Evolutionary conservation across 2,797 vertebrate species (phyloP).

Genomic region (Fistularia commersonii): DNA sequence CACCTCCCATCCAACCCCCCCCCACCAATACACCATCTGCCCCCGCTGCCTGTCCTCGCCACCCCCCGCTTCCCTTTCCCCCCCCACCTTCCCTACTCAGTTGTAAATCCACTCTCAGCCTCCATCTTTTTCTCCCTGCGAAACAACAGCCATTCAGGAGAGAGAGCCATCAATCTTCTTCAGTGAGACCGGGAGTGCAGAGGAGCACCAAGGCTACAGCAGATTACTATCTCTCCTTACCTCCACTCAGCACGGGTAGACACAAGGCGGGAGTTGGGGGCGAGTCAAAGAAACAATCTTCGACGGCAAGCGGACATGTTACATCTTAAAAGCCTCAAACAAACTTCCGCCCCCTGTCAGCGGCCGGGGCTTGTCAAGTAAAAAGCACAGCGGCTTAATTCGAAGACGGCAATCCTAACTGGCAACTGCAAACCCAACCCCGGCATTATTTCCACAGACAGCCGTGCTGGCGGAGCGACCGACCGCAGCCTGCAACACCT

Average conservation of each 20-base stretch:
- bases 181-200: conserved; percentile 53
- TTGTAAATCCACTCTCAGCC: conserved; percentile 45
- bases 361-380: conserved; percentile 23
- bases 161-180: conserved; percentile 70
- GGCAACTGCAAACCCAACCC: conserved; percentile 32
- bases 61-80: neutral
- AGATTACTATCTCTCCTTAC: conserved; percentile 66
- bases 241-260: conserved; percentile 48
- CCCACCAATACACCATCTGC: conserved; percentile 5
- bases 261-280: conserved; percentile 18
- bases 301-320: conserved; percentile 34
- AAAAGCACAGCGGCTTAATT: conserved; percentile 24
- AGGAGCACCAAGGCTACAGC: conserved; percentile 62
- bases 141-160: conserved; percentile 61
- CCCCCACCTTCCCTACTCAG: conserved; percentile 6
- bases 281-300: conserved; percentile 31
- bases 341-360: conserved; percentile 34
- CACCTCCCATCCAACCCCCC: neutral
- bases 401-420: conserved; percentile 39
- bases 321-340: conserved; percentile 37
- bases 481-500: conserved; percentile 7
- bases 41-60: neutral
- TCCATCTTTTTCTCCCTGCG: conserved; percentile 47
- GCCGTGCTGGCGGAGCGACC: conserved; percentile 7
- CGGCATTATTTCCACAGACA: conserved; percentile 24